Evolutionary conservation across 2,113 vertebrate genomes (phyloP).

Genomic region (Beaufortia kweichowensis): DNA sequence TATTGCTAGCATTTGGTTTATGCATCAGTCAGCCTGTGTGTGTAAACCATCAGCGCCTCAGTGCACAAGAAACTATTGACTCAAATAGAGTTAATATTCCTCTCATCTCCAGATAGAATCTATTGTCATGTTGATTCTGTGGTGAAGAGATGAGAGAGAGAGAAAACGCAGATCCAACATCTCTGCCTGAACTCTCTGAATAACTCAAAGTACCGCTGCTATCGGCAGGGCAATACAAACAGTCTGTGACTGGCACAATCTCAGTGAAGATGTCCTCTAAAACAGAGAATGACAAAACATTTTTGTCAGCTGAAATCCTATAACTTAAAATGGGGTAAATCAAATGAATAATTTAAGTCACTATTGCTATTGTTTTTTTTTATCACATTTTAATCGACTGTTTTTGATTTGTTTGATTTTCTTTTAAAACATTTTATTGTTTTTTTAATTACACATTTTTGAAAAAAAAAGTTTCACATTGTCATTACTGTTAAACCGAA

Average conservation of each 20-base stretch:
- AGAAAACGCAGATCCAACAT: conserved; percentile 4
- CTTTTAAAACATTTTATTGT: too few species aligned
- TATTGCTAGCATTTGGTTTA: background rate
- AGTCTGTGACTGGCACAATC: background rate
- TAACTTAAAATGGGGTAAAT: too few species aligned
- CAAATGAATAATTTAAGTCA: too few species aligned
- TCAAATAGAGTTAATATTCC: conserved; percentile 49
- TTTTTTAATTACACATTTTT: too few species aligned
- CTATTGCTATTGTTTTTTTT: too few species aligned
- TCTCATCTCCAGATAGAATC: conserved; percentile 45
- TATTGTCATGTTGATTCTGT: conserved; percentile 43
- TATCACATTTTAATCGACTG: too few species aligned
- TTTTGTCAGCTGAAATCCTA: too few species aligned
- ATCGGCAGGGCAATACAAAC: background rate
- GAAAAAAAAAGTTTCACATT: too few species aligned
- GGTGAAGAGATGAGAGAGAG: background rate
- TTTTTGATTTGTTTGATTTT: too few species aligned
- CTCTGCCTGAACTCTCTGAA: background rate
- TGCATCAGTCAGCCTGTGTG: conserved; percentile 12
- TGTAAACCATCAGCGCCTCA: conserved; percentile 13
- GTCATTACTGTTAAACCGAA: too few species aligned
- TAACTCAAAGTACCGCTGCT: background rate
- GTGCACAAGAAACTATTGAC: conserved; percentile 41
- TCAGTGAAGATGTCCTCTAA: too few species aligned
- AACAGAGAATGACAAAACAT: too few species aligned